These are phyloP conservation scores for Carassius carassius DNA, from an alignment of 2,113 vertebrate genomes.

Conservation along the genomic window DNA sequence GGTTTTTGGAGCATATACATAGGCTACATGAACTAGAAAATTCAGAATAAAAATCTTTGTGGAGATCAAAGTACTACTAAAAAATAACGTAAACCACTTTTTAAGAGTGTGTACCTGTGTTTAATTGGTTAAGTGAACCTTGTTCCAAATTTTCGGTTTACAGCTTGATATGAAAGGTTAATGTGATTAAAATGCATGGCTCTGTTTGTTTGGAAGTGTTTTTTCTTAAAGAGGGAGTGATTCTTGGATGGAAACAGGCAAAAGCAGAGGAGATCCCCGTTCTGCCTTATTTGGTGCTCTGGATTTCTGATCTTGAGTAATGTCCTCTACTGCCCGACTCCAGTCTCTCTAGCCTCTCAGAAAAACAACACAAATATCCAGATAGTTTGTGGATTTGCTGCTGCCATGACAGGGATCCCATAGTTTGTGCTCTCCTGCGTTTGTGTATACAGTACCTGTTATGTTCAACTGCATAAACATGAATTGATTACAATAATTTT, in stretches of 20 bases:
- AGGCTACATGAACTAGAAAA: neutral
- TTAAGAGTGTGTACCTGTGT: neutral
- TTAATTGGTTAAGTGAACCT: neutral
- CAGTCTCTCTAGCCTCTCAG: slow-evolving; percentile 5
- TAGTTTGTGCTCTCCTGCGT: neutral
- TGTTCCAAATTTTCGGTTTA: neutral
- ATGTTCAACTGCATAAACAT: slow-evolving; percentile 16
- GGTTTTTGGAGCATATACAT: neutral
- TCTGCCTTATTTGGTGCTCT: slow-evolving; percentile 71
- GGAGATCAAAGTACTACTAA: no score
- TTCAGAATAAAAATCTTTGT: no score
- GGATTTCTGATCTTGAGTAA: slow-evolving; percentile 59
- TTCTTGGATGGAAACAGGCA: slow-evolving; percentile 39
- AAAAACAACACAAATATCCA: slow-evolving; percentile 17
- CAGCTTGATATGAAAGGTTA: neutral
- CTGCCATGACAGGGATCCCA: slow-evolving; percentile 18
- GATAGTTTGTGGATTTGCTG: slow-evolving; percentile 27
- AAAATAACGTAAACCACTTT: neutral
- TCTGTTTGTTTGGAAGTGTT: neutral
- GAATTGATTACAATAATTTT: slow-evolving; percentile 40
- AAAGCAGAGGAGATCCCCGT: slow-evolving; percentile 46
- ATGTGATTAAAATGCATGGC: neutral
- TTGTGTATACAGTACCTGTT: slow-evolving; percentile 26
- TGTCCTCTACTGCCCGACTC: slow-evolving; percentile 10
- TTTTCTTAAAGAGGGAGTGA: neutral